Base-by-base conservation (phyloP, 2,888 invertebrate species). In the Melieria picta region DNA sequence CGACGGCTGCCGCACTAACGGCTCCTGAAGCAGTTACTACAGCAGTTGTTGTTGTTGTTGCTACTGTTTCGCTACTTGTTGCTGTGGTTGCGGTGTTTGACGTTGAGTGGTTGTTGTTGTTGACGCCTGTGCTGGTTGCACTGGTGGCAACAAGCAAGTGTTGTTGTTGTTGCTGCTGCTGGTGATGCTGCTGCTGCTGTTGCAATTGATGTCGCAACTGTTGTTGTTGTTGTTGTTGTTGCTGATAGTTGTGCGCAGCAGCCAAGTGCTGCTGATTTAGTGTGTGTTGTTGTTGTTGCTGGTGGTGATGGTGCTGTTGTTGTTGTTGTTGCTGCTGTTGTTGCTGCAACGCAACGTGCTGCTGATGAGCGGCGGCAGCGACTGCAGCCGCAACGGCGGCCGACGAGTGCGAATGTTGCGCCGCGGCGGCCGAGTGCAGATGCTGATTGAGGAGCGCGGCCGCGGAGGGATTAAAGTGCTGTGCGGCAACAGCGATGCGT, bases 251-350 rank as follows among this genome's bases (percentile, higher is more conserved):
- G 74, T 80, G 83, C 83, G 84, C 86, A 80, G 87, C 82, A 74
- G 65, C 66, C 10, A 56, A 52, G 11, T 86, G 86, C 79, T 85
- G 84, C 75, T 85, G 87, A 80, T 83, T 87, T 77, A 79, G 82
- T 71, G 77, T 80, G 72, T 81, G 80, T 75, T 80, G 79, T 75
- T 77, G 77, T 77, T 81, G 77, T 80, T 84, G 78, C 77, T 83
- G 77, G 50, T 75, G 76, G 63, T 74, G 68, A 46, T 74, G 74
- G 71, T 75, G 80, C 64, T 77, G 79, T 64, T 80, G 77, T 63
- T 82, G 83, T 55, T 80, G 80, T 72, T 81, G 78, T 71, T 77
- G 76, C 67, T 81, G 84, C 78, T 80, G 76, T 55, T 81, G 77
- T 76, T 81, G 78, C 80, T 84, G 79, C 77, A 83, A 78, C 75